phyloP scores from a whole-genome alignment of 2,797 vertebrate genomes.

The Mus minutoides region DNA sequence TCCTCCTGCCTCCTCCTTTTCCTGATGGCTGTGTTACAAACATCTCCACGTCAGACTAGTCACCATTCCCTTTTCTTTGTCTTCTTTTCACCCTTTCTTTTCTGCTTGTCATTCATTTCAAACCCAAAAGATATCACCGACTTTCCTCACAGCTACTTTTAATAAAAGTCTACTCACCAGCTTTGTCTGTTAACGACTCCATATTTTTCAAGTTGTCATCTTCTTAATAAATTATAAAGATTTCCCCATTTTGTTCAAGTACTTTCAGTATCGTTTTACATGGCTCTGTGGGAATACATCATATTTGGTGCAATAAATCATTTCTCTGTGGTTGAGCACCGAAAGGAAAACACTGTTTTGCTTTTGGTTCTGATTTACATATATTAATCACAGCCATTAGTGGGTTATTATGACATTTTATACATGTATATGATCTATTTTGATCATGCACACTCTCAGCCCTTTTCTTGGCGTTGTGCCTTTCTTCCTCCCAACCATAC shows the following conservation, averaged over 20 bases:
- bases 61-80: not conserved
- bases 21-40: too few species aligned
- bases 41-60: not conserved
- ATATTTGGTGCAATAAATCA: not conserved
- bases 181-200: not conserved
- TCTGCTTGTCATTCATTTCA: not conserved
- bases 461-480: too few species aligned
- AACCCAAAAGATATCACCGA: not conserved
- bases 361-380: not conserved
- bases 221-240: constrained; percentile 21
- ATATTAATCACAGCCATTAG: not conserved
- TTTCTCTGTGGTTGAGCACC: not conserved
- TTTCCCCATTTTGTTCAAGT: constrained; percentile 19
- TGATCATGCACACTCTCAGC: not conserved
- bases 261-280: constrained; percentile 22
- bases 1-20: not conserved
- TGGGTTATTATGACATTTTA: too few species aligned
- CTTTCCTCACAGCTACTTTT: constrained; percentile 32
- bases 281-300: not conserved
- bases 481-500: not conserved
- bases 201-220: constrained; percentile 7
- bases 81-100: not conserved
- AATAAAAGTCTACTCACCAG: not conserved
- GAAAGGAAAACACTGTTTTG: not conserved
- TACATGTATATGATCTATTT: not conserved